These are phyloP conservation scores for Trididemnum nubilum DNA, from an alignment of 23 tunicate species.

Conservation along the genomic window DNA sequence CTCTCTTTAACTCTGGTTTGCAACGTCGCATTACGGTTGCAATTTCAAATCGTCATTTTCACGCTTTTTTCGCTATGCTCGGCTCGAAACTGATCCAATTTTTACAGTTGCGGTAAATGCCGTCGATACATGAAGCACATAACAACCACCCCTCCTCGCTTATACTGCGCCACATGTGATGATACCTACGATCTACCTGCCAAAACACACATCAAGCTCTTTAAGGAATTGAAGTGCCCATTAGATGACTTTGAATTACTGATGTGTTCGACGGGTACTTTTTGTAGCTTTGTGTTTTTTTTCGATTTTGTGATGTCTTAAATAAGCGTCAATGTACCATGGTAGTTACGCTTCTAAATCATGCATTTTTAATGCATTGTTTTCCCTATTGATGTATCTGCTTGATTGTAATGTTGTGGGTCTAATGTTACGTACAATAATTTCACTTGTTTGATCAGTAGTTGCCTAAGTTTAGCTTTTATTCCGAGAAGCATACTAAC, in stretches of 20 bases:
- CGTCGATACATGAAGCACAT: constrained; percentile 90
- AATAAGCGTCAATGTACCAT: neutral
- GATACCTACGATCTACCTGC: constrained; percentile 94
- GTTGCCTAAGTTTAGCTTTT: too few relatives aligned
- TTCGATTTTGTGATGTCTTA: neutral
- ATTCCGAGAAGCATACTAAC: too few relatives aligned
- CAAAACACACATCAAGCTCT: constrained; percentile 83
- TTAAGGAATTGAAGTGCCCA: constrained; percentile 88
- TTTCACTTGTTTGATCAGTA: too few relatives aligned
- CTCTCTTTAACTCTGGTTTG: too few relatives aligned
- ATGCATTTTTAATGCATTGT: neutral
- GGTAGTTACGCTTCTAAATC: neutral
- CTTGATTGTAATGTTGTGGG: too few relatives aligned
- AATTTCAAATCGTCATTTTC: too few relatives aligned
- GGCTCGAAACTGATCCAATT: too few relatives aligned
- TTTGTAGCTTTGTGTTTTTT: neutral
- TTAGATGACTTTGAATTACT: constrained; percentile 97
- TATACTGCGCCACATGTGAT: constrained; percentile 91
- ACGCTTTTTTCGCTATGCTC: too few relatives aligned
- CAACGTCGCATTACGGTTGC: too few relatives aligned
- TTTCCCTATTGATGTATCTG: too few relatives aligned
- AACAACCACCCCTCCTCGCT: constrained; percentile 75
- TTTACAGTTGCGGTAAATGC: constrained; percentile 87
- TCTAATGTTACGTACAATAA: too few relatives aligned
- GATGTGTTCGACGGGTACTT: constrained; percentile 81